Percentiles rank a stretch among this genome's conserved stretches.
Conservation (phyloP, 1,140 invertebrate species). For the Cylas formicarius region DNA sequence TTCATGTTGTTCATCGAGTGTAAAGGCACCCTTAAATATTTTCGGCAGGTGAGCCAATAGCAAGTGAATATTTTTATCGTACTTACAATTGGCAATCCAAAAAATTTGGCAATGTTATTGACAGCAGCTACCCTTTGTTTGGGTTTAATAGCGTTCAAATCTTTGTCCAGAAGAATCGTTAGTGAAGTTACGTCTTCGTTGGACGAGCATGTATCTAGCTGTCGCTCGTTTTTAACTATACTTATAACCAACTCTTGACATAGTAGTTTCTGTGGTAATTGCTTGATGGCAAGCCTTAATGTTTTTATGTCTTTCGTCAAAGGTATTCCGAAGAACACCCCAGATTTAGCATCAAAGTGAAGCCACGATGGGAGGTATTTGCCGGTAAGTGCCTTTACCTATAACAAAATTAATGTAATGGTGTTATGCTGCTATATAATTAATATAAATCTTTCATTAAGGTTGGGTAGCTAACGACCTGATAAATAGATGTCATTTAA, state of each 20-base stretch:
- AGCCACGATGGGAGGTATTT: conserved; percentile 37
- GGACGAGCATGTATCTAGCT: conserved; percentile 26
- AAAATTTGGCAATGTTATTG: conserved; percentile 48
- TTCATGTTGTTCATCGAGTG: conserved; percentile 39
- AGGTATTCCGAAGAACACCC: conserved; percentile 37
- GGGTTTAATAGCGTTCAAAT: conserved; percentile 45
- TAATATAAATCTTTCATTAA: too few relatives aligned
- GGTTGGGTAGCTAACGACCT: too few relatives aligned
- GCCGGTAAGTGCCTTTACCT: conserved; percentile 33
- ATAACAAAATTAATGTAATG: conserved; percentile 25
- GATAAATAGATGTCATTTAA: too few relatives aligned
- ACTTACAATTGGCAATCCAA: conserved; percentile 49
- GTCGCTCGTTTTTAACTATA: too few relatives aligned
- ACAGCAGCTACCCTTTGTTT: conserved; percentile 45
- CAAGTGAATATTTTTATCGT: conserved; percentile 4
- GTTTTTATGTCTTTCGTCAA: conserved; percentile 32
- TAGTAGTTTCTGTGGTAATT: too few relatives aligned
- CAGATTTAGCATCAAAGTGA: conserved; percentile 35
- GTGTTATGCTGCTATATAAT: too few relatives aligned
- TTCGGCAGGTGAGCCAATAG: conserved; percentile 3
- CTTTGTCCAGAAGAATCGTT: conserved; percentile 45
- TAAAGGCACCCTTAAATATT: conserved; percentile 44
- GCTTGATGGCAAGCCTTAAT: conserved; percentile 27
- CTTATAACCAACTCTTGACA: too few relatives aligned
- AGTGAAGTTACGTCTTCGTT: conserved; percentile 39